A percentile compares a stretch with the other conserved stretches of the same genome.
Conservation (phyloP, 2,888 invertebrate species). For the Hesperia comma region DNA sequence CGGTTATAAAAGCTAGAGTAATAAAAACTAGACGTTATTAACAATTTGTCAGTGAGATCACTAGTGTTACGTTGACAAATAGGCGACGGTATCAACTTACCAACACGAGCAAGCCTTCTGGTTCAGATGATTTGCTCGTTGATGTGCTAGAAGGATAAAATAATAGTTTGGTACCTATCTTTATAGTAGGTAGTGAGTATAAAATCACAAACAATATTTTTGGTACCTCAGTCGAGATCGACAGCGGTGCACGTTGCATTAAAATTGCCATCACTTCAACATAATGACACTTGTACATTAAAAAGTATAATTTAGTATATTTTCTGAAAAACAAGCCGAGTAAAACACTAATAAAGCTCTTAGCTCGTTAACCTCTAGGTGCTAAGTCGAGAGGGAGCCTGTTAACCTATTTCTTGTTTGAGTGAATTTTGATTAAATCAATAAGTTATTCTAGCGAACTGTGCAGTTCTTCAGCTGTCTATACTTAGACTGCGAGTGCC, state of each 20-base stretch:
- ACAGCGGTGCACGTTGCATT: conserved; percentile 1
- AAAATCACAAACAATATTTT: not conserved
- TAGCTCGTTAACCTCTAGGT: conserved; percentile 22
- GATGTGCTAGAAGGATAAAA: no score
- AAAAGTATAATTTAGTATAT: conserved; percentile 17
- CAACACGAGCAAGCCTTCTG: no score
- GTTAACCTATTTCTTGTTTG: conserved; percentile 28
- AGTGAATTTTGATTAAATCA: conserved; percentile 29
- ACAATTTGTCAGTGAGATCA: no score
- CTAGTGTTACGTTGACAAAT: no score
- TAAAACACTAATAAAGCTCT: conserved; percentile 30
- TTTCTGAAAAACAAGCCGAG: conserved; percentile 24
- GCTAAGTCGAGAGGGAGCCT: conserved; percentile 14
- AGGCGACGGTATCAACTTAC: no score
- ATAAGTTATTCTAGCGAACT: conserved; percentile 20
- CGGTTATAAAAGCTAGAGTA: no score
- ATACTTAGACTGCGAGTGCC: no score
- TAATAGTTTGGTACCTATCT: no score
- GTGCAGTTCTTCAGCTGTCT: not conserved
- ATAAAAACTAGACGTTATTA: no score
- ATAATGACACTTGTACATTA: conserved; percentile 21
- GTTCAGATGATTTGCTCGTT: not conserved
- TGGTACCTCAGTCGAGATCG: not conserved
- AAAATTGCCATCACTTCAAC: conserved; percentile 32
- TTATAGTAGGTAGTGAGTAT: no score